Percentiles rank a stretch among this genome's conserved stretches.
phyloP scores from a whole-genome alignment of 2,888 invertebrate species.

The Muschampia plurimacula region DNA sequence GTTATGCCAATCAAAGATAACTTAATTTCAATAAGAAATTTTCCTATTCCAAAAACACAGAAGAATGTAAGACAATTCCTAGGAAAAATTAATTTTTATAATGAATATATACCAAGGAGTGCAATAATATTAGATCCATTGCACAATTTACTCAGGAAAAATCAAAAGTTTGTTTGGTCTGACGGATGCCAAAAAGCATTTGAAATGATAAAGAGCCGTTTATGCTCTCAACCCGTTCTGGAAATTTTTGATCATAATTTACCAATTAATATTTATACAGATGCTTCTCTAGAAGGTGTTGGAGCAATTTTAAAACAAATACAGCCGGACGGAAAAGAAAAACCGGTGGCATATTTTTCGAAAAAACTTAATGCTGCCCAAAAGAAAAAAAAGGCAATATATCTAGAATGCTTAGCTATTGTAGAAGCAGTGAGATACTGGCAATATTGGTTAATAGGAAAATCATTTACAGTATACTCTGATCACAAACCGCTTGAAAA shows the following conservation, averaged over 20 bases:
- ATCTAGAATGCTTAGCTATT: slow-evolving; percentile 44
- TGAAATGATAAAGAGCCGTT: slow-evolving; percentile 41
- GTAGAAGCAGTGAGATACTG: slow-evolving; percentile 45
- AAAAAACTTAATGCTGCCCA: slow-evolving; percentile 43
- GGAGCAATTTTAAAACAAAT: slow-evolving; percentile 47
- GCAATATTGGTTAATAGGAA: slow-evolving; percentile 47
- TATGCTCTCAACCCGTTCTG: slow-evolving; percentile 44
- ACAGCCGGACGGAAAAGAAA: slow-evolving; percentile 42
- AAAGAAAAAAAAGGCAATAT: slow-evolving; percentile 44
- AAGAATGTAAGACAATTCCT: slow-evolving; percentile 44
- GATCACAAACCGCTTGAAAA: slow-evolving; percentile 47
- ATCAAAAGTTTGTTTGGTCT: slow-evolving; percentile 27
- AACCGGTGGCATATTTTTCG: slow-evolving; percentile 45
- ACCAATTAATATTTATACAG: slow-evolving; percentile 49
- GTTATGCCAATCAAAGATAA: slow-evolving; percentile 24
- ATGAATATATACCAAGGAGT: slow-evolving; percentile 24
- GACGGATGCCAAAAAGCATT: slow-evolving; percentile 41
- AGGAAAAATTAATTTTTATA: slow-evolving; percentile 41
- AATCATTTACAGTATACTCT: slow-evolving; percentile 44
- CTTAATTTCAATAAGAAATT: slow-evolving; percentile 16
- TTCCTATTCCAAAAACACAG: slow-evolving; percentile 40
- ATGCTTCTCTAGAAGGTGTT: slow-evolving; percentile 45
- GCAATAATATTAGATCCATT: slow-evolving; percentile 26
- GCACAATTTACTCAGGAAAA: slow-evolving; percentile 21
- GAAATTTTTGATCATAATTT: slow-evolving; percentile 47